Evolutionary conservation across 2,888 invertebrate species (phyloP).

Genomic region (Neoascia interrupta): DNA sequence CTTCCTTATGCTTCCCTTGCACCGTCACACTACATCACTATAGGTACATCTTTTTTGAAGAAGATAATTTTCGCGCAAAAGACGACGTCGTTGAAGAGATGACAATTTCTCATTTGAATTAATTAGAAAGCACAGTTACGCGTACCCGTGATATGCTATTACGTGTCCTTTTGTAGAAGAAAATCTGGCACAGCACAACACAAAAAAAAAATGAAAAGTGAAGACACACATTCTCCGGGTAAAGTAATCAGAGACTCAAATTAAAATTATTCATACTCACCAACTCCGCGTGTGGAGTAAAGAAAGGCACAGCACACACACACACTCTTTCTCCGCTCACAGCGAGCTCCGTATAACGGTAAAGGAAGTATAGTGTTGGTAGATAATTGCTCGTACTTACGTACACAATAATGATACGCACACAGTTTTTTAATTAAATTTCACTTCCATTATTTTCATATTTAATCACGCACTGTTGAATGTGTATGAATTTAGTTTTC

Average conservation of each 20-base stretch:
- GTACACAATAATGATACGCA: constrained; percentile 53
- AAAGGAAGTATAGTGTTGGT: constrained; percentile 37
- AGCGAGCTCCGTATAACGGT: neutral
- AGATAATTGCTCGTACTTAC: constrained; percentile 56
- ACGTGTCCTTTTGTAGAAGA: constrained; percentile 42
- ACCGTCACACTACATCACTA: neutral
- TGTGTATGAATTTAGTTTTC: constrained; percentile 40
- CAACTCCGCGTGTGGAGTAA: neutral
- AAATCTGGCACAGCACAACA: constrained; percentile 13
- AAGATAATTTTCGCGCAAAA: constrained; percentile 1
- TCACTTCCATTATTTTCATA: constrained; percentile 64
- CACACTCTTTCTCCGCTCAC: neutral
- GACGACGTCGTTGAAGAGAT: constrained; percentile 21
- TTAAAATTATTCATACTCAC: constrained; percentile 62
- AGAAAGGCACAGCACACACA: too few species aligned
- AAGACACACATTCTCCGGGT: neutral
- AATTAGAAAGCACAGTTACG: constrained; percentile 67
- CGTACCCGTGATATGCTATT: constrained; percentile 60
- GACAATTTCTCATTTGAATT: constrained; percentile 67
- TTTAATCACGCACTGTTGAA: constrained; percentile 57
- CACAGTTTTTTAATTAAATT: constrained; percentile 65
- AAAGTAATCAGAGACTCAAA: constrained; percentile 53
- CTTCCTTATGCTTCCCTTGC: neutral
- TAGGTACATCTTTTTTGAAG: neutral
- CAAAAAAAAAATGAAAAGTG: too few species aligned